These are phyloP conservation scores for Enteromius unitaeniatus DNA, from an alignment of 2,797 vertebrate species.

Conservation along the genomic window DNA sequence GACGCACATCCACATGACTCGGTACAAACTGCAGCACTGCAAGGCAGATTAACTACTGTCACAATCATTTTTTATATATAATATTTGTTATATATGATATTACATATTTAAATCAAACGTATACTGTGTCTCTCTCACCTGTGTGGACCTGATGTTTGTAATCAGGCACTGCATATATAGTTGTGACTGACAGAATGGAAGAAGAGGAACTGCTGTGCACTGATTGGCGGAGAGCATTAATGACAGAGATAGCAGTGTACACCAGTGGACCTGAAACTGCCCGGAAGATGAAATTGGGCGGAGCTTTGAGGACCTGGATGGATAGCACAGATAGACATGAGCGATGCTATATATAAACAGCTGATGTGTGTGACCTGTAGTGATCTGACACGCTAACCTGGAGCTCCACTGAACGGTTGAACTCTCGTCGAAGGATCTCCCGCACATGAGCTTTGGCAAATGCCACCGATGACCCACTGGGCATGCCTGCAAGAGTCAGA, in stretches of 20 bases:
- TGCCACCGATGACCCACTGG: slow-evolving; percentile 81
- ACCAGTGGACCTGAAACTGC: slow-evolving; percentile 90
- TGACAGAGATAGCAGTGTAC: slow-evolving; percentile 91
- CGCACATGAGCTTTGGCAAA: slow-evolving; percentile 86
- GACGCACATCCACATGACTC: slow-evolving; percentile 83
- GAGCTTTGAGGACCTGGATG: slow-evolving; percentile 86
- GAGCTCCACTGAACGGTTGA: slow-evolving; percentile 89
- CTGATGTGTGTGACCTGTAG: slow-evolving; percentile 9
- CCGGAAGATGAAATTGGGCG: slow-evolving; percentile 88
- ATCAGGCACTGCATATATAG: slow-evolving; percentile 82
- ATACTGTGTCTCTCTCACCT: slow-evolving; percentile 72
- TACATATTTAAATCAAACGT: not conserved
- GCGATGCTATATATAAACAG: not conserved
- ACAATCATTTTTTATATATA: not conserved
- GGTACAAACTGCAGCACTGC: slow-evolving; percentile 96
- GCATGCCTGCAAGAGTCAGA: slow-evolving; percentile 78
- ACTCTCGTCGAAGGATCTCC: slow-evolving; percentile 85
- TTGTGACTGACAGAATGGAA: slow-evolving; percentile 77
- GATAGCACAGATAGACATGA: slow-evolving; percentile 18
- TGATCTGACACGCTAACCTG: slow-evolving; percentile 81
- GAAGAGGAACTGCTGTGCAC: slow-evolving; percentile 74
- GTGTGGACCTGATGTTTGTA: slow-evolving; percentile 88
- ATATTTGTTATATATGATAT: not conserved
- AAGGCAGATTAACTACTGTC: slow-evolving; percentile 16
- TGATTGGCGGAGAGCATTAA: slow-evolving; percentile 85